Percentiles rank a stretch among this genome's conserved stretches.
Evolutionary conservation across 2,888 invertebrate genomes (phyloP).

Genomic region (Raillietiella orientalis): DNA sequence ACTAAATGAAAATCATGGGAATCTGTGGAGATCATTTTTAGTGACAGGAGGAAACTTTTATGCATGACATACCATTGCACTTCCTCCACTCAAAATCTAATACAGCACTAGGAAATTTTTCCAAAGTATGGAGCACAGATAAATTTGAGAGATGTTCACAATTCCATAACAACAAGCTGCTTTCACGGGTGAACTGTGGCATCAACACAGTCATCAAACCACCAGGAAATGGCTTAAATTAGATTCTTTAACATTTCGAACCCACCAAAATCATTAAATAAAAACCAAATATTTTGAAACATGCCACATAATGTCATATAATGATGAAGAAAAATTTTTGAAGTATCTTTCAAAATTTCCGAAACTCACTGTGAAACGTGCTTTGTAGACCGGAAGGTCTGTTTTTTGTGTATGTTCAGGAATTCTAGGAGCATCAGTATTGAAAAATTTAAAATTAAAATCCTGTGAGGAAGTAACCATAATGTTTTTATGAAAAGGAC

Average conservation of each 20-base stretch:
- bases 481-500: slow-evolving; percentile 12
- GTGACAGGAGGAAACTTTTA: not conserved
- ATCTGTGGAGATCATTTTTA: slow-evolving; percentile 12
- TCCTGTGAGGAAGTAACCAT: slow-evolving; percentile 14
- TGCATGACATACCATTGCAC: too few species aligned
- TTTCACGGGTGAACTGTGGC: slow-evolving; percentile 25
- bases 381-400: not conserved
- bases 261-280: not conserved
- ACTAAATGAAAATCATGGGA: slow-evolving; percentile 44
- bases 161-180: slow-evolving; percentile 44
- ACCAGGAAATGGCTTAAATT: slow-evolving; percentile 13
- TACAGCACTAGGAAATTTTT: slow-evolving; percentile 79
- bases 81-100: slow-evolving; percentile 89
- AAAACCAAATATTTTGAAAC: not conserved
- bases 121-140: slow-evolving; percentile 59
- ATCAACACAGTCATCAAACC: slow-evolving; percentile 15
- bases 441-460: slow-evolving; percentile 11
- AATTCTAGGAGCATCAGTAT: not conserved
- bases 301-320: too few species aligned
- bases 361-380: not conserved
- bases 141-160: slow-evolving; percentile 12
- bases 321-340: not conserved
- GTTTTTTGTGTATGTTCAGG: not conserved
- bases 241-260: not conserved
- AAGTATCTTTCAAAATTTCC: not conserved